Evolutionary conservation across 2,888 invertebrate genomes (phyloP).

Genomic region (Zhuqinia jingwanae): DNA sequence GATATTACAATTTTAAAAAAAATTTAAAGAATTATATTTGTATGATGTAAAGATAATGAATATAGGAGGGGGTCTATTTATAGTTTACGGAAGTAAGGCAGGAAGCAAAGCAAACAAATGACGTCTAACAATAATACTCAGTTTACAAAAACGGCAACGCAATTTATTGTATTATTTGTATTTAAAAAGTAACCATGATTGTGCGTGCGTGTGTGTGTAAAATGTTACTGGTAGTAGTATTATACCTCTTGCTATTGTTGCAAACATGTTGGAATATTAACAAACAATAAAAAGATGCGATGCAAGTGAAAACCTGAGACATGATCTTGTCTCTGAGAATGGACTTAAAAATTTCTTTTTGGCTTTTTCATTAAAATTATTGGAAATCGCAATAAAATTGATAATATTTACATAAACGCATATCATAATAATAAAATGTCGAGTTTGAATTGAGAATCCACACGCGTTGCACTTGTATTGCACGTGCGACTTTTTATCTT

Average conservation of each 20-base stretch:
- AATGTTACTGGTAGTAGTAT: background rate
- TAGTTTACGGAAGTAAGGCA: slow-evolving; percentile 4
- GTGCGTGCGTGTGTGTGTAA: too few relatives aligned
- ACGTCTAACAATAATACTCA: slow-evolving; percentile 16
- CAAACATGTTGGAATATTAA: slow-evolving; percentile 7
- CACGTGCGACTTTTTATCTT: too few relatives aligned
- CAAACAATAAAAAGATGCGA: too few relatives aligned
- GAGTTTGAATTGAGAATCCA: too few relatives aligned
- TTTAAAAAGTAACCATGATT: background rate
- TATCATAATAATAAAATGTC: too few relatives aligned
- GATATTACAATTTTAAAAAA: slow-evolving; percentile 52
- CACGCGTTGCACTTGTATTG: too few relatives aligned
- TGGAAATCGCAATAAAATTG: too few relatives aligned
- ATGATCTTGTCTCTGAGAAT: too few relatives aligned
- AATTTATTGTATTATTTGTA: background rate
- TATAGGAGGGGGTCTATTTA: background rate
- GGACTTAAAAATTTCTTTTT: too few relatives aligned
- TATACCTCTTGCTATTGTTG: slow-evolving; percentile 3
- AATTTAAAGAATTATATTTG: slow-evolving; percentile 1
- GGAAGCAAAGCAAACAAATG: background rate
- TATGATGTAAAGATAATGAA: slow-evolving; percentile 1
- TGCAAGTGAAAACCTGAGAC: too few relatives aligned
- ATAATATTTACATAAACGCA: too few relatives aligned
- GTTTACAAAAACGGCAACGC: slow-evolving; percentile 2
- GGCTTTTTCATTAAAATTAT: too few relatives aligned